phyloP scores from a whole-genome alignment of 2,888 invertebrate species.

The Agrotis segetum region DNA sequence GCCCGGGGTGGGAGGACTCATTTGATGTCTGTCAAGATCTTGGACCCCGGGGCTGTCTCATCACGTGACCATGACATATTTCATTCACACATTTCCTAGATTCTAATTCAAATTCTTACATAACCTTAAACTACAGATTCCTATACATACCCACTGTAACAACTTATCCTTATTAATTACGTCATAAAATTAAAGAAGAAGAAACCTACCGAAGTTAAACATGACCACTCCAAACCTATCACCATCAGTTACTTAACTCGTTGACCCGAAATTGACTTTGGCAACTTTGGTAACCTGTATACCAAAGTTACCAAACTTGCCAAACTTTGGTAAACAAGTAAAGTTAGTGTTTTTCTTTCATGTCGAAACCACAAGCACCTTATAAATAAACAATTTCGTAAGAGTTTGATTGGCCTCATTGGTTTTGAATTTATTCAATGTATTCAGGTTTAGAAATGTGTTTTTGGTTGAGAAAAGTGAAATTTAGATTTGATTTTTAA shows the following conservation, averaged over 20 bases:
- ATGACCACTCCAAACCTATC: conserved; percentile 10
- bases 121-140: background rate
- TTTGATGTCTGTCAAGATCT: no score
- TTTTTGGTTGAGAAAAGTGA: background rate
- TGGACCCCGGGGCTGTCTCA: no score
- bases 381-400: conserved; percentile 19
- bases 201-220: conserved; percentile 4
- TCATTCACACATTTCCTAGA: no score
- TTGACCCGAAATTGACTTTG: conserved; percentile 34
- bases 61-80: no score
- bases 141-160: background rate
- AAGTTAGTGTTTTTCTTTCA: conserved; percentile 40
- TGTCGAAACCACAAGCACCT: conserved; percentile 21
- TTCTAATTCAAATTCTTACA: no score
- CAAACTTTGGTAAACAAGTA: conserved; percentile 21
- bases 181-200: background rate
- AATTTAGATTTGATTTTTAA: background rate
- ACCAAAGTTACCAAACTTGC: conserved; percentile 14
- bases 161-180: background rate
- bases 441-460: background rate
- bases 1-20: no score
- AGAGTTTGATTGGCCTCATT: conserved; percentile 23
- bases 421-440: background rate
- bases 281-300: conserved; percentile 35
- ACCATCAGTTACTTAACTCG: conserved; percentile 12